Evolutionary conservation across 35 echinoderm and acorn worm species (phyloP), one percentile per base, ranked within the genome.

Genomic region (Apostichopus californicus): DNA sequence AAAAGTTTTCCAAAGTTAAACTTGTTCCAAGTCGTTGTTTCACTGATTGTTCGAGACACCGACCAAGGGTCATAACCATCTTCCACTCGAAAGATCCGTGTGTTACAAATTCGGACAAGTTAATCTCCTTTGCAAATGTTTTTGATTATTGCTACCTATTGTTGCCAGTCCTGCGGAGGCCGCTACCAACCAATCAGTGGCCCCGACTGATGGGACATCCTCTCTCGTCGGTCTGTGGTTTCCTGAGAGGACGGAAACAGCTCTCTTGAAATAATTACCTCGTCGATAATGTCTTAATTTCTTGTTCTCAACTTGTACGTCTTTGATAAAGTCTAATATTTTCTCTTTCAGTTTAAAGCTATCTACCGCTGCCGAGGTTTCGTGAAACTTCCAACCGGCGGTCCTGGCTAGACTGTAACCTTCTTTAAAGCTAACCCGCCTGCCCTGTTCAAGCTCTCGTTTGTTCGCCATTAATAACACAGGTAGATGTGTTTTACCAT

Each of bases 401-500:
- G 91, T 82, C 65, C 94, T 89, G 4, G 96, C 96, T 6, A 98
- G 90, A 17, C n/a, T 77, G 91, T 92, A 98, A 0, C 96, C 96
- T 88, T 98, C 96, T 65, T 98, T 95, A 83, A 91, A 95, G 26
- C 87, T 92, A 21, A 98, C 96, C n/a, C 66, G 28, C 21, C 96
- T 59, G 11, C 94, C 96, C 79, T 94, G 92, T 83, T 98, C 96
- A 5, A 98, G 90, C 59, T 98, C 96, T 79, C 94, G 22, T 90
- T 98, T 98, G 87, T 98, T 98, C 18, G 94, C 96, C 6, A 98
- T 90, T 13, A 98, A 78, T 34, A 98, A 77, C 34, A 98, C 93
- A n/a, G 96, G 96, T 46, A 98, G 57, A 73, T 94, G 90, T 11
- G 90, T 90, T 80, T 95, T 98, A 23, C 78, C 60, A 18, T 81